Evolutionary conservation across 2,797 vertebrate genomes (phyloP), one percentile per base, ranked within the genome.

Genomic region (Delichon dasypus): DNA sequence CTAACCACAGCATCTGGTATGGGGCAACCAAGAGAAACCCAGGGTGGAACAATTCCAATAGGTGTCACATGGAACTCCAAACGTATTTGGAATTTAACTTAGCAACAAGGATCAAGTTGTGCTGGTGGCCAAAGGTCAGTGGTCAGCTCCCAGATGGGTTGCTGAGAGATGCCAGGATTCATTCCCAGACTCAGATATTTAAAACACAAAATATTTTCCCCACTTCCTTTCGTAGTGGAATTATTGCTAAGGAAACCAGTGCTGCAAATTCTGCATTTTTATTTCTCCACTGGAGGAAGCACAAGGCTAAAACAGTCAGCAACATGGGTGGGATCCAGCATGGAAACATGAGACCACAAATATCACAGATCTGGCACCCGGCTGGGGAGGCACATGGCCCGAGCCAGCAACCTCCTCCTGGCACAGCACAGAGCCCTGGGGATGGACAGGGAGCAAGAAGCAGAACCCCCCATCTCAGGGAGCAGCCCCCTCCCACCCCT

Each of bases 351-450:
- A 78, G 58, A 78, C 42, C 45, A n/a, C 78, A 89, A 88, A 68
- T 21, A 48, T 53, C 79, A 42, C 3, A 0, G 45, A 58, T 54
- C 25, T 90, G 85, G 64, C 67, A 75, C 9, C 18, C 0, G 0
- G 10, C 4, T 1, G 4, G 23, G 70, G 54, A 51, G 66, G 54
- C 71, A 36, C 73, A 16, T 0, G 2, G 30, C 10, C 3, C 1
- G 3, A 66, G 42, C 40, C 73, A 76, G 72, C 48, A 45, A 5
- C 21, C 32, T 82, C 19, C 36, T 34, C 29, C 18, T 10, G 1
- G 53, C 34, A 38, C 78, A 66, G 74, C 62, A 34, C 0, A 0
- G 30, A 7, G 58, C 62, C 36, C 23, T 6, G 22, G 54, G 54
- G 29, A 76, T 0, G 1, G 36, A 47, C 0, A 0, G 54, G 17